Percentiles rank a stretch among this genome's conserved stretches.
Evolutionary conservation across 2,888 invertebrate species (phyloP).

Genomic region (Rhingia campestris): DNA sequence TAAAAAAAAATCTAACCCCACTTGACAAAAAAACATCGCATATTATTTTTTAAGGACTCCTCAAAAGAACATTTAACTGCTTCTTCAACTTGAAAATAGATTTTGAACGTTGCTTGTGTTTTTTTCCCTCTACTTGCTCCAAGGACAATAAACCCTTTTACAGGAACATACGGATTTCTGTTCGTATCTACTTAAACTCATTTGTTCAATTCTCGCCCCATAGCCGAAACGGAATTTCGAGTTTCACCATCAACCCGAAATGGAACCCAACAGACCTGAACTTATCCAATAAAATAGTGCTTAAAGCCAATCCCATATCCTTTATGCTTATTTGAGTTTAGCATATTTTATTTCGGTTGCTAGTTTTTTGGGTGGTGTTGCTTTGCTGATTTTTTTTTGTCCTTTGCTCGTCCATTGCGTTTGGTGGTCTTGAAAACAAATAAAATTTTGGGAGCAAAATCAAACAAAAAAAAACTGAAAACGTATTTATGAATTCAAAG

Average conservation of each 20-base stretch:
- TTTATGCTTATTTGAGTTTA: constrained; percentile 71
- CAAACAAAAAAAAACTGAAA: constrained; percentile 34
- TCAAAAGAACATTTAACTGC: background rate
- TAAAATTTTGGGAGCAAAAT: constrained; percentile 27
- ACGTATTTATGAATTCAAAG: constrained; percentile 73
- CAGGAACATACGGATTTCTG: constrained; percentile 32
- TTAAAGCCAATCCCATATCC: constrained; percentile 72
- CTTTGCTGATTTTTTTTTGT: background rate
- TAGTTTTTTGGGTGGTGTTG: background rate
- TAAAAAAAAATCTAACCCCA: background rate
- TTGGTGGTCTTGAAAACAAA: constrained; percentile 27
- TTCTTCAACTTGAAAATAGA: constrained; percentile 12
- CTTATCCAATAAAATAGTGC: constrained; percentile 73
- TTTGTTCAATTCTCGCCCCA: constrained; percentile 63
- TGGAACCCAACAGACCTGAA: constrained; percentile 60
- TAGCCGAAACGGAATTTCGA: constrained; percentile 48
- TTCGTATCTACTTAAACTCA: constrained; percentile 43
- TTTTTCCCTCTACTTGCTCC: background rate
- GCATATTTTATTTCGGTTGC: constrained; percentile 68
- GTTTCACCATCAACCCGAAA: constrained; percentile 32
- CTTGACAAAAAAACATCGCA: background rate
- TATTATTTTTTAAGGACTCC: background rate
- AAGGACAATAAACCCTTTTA: constrained; percentile 6
- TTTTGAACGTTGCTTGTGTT: background rate
- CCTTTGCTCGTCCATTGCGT: background rate